Evolutionary conservation across 2,888 invertebrate species (phyloP).

Genomic region (Sthenelais limicola): DNA sequence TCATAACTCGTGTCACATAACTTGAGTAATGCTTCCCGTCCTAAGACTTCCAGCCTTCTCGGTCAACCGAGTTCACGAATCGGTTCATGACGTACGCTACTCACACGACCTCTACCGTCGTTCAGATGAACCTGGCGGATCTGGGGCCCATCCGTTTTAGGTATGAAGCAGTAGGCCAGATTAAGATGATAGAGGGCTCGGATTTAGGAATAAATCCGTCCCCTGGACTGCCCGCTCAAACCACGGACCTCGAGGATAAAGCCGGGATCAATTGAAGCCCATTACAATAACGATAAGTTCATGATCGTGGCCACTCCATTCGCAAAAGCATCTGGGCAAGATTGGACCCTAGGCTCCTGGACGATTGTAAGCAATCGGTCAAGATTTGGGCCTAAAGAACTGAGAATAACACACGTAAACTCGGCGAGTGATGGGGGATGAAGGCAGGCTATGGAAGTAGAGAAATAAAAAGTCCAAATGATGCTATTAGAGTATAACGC

Average conservation of each 20-base stretch:
- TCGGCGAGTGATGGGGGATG: conserved; percentile 8
- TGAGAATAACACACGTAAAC: conserved; percentile 15
- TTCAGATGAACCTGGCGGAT: neutral
- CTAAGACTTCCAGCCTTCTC: neutral
- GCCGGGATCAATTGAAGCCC: conserved; percentile 13
- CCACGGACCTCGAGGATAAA: neutral
- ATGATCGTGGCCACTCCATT: conserved; percentile 3
- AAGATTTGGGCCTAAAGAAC: conserved; percentile 35
- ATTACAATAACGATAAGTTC: conserved; percentile 39
- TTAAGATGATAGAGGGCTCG: conserved; percentile 32
- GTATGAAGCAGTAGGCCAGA: neutral
- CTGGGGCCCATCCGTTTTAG: neutral
- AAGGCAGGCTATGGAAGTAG: neutral
- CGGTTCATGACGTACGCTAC: neutral
- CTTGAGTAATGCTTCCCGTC: neutral
- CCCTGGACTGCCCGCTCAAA: neutral
- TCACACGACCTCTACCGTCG: conserved; percentile 7
- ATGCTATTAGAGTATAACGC: conserved; percentile 33
- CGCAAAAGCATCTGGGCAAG: conserved; percentile 4
- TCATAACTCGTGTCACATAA: conserved; percentile 23
- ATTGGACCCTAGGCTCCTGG: neutral
- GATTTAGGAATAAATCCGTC: neutral
- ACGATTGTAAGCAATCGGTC: conserved; percentile 5
- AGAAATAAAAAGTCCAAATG: conserved; percentile 22
- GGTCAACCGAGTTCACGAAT: neutral